Base-by-base conservation (phyloP, 1,140 invertebrate genomes). In the Samia ricini region DNA sequence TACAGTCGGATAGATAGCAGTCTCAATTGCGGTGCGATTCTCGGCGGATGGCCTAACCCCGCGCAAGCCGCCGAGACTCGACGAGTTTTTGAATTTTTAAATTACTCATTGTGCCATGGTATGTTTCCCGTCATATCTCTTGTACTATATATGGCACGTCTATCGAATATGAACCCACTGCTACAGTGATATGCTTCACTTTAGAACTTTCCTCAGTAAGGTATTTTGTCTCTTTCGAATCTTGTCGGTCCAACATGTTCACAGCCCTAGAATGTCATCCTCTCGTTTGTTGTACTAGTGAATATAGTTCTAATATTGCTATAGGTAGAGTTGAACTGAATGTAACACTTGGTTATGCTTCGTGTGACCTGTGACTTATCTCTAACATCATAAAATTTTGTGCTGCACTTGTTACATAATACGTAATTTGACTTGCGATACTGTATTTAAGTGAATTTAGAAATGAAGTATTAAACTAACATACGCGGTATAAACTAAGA, bases 1-100 rank as follows among this genome's bases (percentile, higher is more conserved):
- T 73, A 69, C 82, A 81, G 72, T 65, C 74, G 20, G 20, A 52
- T 23, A 83, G 78, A 85, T 84, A 81, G 84, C 76, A 76, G 82
- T 85, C 77, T 85, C 81, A 85, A 89, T 88, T 89, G 80, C 81
- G 76, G 72, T 75, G 79, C 79, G 56, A 73, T 73, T 79, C 79
- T 84, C 71, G 77, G 74, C 80, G 81, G 72, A 83, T 84, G 79
- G 81, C 78, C 74, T 81, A 78, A 77, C 76, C 76, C 81, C 79
- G 78, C 80, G 74, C 69, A 81, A 74, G 74, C 74, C 68, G 69
- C 74, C 68, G 69, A 76, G 76, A 66, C 82, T 79, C 84, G 80
- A 88, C 87, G 89, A 87, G 88, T 91, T 89, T 91, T 91, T 91
- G 90, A 91, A 91, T 91, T 91, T 91, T 91, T 91, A 91, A 91